Evolutionary conservation across 2,113 vertebrate species (phyloP).

Genomic region (Eptesicus fuscus): DNA sequence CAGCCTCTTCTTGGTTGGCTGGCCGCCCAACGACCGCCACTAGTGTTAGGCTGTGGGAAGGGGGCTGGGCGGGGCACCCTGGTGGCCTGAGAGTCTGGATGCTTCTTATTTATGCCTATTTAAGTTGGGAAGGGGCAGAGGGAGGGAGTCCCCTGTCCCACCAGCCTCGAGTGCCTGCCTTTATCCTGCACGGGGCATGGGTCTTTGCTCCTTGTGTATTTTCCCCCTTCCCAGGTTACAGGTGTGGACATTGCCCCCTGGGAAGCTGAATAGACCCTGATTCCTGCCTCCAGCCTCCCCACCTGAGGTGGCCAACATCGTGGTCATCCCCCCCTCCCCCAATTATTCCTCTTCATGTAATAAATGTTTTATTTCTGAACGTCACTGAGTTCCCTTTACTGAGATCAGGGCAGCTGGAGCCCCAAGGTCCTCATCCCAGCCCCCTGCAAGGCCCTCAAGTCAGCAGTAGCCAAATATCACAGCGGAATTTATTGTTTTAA

Average conservation of each 20-base stretch:
- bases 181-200: neutral
- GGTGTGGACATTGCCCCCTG: neutral
- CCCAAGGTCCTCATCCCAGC: neutral
- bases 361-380: constrained; percentile 78
- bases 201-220: neutral
- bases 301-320: neutral
- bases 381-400: neutral
- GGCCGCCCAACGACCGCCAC: neutral
- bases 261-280: neutral
- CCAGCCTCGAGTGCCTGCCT: neutral
- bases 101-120: constrained; percentile 77
- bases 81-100: constrained; percentile 60
- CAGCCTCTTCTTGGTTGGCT: constrained; percentile 2
- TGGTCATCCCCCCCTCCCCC: neutral
- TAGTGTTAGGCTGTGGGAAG: constrained; percentile 52
- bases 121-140: constrained; percentile 65
- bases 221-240: neutral
- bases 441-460: neutral
- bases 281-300: neutral
- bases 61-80: constrained; percentile 27
- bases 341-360: constrained; percentile 56
- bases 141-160: constrained; percentile 19
- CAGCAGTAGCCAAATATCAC: constrained; percentile 74
- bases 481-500: constrained; percentile 83
- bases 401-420: neutral